Percentiles rank a stretch among this genome's conserved stretches.
Evolutionary conservation across 2,888 invertebrate species (phyloP).

Genomic region (Iselma pallidipennis): DNA sequence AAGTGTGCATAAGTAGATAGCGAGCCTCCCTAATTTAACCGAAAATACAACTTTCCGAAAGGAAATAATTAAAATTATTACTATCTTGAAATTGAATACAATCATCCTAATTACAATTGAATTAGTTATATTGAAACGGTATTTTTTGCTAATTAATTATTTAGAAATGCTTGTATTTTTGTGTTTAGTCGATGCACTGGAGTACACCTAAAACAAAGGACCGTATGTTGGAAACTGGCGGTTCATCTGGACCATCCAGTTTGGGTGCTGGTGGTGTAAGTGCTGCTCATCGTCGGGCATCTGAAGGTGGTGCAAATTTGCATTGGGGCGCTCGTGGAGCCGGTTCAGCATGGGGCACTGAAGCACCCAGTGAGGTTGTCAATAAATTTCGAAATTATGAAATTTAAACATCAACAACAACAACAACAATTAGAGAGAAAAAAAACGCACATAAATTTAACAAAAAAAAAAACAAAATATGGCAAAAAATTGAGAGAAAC

Average conservation of each 20-base stretch:
- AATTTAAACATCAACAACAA: slow-evolving; percentile 64
- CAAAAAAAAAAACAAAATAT: not conserved
- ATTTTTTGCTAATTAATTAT: too few relatives aligned
- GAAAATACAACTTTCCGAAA: too few relatives aligned
- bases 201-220: slow-evolving; percentile 87
- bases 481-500: too few relatives aligned
- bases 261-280: slow-evolving; percentile 61
- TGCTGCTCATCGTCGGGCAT: slow-evolving; percentile 72
- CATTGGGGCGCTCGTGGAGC: slow-evolving; percentile 64
- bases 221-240: slow-evolving; percentile 74
- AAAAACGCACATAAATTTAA: too few relatives aligned
- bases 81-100: too few relatives aligned
- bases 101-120: too few relatives aligned
- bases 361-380: slow-evolving; percentile 79
- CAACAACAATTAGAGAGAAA: too few relatives aligned
- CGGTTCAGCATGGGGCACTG: slow-evolving; percentile 67
- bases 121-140: too few relatives aligned
- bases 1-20: too few relatives aligned
- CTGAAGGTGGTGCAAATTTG: slow-evolving; percentile 85
- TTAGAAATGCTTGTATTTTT: too few relatives aligned
- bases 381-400: slow-evolving; percentile 91
- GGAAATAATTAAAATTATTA: too few relatives aligned
- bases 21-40: too few relatives aligned
- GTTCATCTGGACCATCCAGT: slow-evolving; percentile 63
- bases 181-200: slow-evolving; percentile 94